These are phyloP conservation scores for Cryptotermes secundus DNA, from an alignment of 1,140 invertebrate species.

Conservation along the genomic window DNA sequence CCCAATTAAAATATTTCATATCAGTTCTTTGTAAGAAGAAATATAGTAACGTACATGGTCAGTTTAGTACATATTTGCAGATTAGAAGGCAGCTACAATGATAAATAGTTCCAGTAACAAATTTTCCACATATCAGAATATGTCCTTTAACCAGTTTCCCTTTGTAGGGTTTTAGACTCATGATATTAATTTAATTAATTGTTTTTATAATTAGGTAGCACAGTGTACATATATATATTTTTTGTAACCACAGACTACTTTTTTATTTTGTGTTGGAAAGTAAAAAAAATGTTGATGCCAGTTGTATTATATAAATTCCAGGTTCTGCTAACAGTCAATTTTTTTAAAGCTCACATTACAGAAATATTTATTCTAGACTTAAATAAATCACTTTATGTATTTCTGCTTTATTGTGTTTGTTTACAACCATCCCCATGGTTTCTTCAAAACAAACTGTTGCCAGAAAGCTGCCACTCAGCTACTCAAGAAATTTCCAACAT, in stretches of 20 bases:
- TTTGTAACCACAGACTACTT: not conserved
- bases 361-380: not conserved
- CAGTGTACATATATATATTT: conserved; percentile 10
- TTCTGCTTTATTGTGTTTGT: not conserved
- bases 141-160: not conserved
- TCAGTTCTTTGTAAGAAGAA: not conserved
- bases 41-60: not conserved
- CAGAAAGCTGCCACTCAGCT: too few relatives aligned
- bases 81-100: too few relatives aligned
- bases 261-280: not conserved
- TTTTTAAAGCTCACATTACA: conserved; percentile 5
- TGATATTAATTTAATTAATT: not conserved
- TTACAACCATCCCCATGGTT: too few relatives aligned
- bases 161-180: not conserved
- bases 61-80: too few relatives aligned
- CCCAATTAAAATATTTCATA: not conserved
- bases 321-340: not conserved
- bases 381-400: not conserved
- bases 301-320: conserved; percentile 7
- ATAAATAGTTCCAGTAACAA: too few relatives aligned
- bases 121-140: not conserved
- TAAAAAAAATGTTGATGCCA: not conserved
- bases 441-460: too few relatives aligned
- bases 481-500: too few relatives aligned
- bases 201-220: conserved; percentile 15